Evolutionary conservation across 2,888 invertebrate genomes (phyloP), one percentile per base, ranked within the genome.

Genomic region (Cephus runcator): DNA sequence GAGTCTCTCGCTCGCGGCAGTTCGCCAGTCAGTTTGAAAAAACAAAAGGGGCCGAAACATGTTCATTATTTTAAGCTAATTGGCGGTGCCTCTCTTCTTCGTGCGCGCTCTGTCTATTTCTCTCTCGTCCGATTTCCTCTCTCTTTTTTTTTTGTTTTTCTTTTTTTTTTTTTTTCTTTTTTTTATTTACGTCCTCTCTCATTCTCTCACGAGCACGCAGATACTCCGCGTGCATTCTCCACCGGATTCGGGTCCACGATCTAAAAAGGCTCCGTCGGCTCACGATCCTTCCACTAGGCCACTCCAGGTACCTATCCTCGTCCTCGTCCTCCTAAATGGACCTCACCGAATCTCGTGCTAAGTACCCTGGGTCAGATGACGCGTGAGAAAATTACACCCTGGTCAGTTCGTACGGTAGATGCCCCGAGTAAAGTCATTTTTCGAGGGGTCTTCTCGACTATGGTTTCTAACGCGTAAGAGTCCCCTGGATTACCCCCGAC

Each of bases 61-160:
- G 89, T 90, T 91, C 90, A 91, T 91, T 91, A 91, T 91, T 91
- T 91, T 88, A 87, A 91, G 90, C 91, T 91, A 91, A 91, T 91
- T 91, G 91, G 90, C 90, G 90, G 90, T 90, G 87, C 89, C 89
- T 89, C 87, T 88, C 84, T 85, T 87, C 86, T 87, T 82, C 80
- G 79, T 34, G 71, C 33, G 34, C 71, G 9, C 71, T n/a, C 76
- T 56, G 79, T 78, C 79, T 77, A 69, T 77, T 77, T 69, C 12
- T 30, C 35, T 36, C 80, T 80, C 82, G 79, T 76, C 77, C 80
- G 77, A 79, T 75, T 78, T 79, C 83, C 75, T 76, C 80, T 79
- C 69, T 81, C 81, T 79, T 81, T 80, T 81, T 83, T 82, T 83
- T 76, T 83, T 82, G 83, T 75, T 34, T 34, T 40, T n/a, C 56